Evolutionary conservation across 2,113 vertebrate species (phyloP).

Genomic region (Barnardius zonarius): DNA sequence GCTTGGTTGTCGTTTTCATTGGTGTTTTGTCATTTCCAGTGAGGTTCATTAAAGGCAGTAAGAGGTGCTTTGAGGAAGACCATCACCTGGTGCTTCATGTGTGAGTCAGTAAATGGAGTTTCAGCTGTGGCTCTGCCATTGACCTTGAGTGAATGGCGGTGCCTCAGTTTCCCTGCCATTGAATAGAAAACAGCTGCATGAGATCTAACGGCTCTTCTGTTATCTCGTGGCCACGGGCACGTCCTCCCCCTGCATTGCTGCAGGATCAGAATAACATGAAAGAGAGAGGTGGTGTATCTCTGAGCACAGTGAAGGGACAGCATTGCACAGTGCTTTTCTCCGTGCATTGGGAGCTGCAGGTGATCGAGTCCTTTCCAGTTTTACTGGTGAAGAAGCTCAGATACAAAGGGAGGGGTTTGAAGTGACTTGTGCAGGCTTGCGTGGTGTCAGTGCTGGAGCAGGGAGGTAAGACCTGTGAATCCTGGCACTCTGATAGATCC

Average conservation of each 20-base stretch:
- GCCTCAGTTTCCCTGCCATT: not conserved
- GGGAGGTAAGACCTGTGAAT: not conserved
- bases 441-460: not conserved
- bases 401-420: not conserved
- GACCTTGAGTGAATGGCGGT: not conserved
- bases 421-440: not conserved
- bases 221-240: not conserved
- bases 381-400: not conserved
- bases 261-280: not conserved
- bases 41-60: not conserved
- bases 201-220: not conserved
- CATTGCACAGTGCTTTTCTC: not conserved
- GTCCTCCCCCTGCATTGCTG: not conserved
- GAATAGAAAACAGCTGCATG: rapidly evolving
- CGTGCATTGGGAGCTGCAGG: not conserved
- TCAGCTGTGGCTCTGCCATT: not conserved
- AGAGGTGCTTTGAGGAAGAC: not conserved
- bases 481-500: not conserved
- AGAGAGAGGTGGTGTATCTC: rapidly evolving
- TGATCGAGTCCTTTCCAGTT: not conserved
- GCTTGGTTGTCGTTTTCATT: rapidly evolving
- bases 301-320: not conserved
- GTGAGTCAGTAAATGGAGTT: not conserved
- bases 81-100: rapidly evolving
- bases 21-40: not conserved